These are phyloP conservation scores for Dendrocincla fuliginosa DNA, from an alignment of 2,797 vertebrate species.

Conservation along the genomic window DNA sequence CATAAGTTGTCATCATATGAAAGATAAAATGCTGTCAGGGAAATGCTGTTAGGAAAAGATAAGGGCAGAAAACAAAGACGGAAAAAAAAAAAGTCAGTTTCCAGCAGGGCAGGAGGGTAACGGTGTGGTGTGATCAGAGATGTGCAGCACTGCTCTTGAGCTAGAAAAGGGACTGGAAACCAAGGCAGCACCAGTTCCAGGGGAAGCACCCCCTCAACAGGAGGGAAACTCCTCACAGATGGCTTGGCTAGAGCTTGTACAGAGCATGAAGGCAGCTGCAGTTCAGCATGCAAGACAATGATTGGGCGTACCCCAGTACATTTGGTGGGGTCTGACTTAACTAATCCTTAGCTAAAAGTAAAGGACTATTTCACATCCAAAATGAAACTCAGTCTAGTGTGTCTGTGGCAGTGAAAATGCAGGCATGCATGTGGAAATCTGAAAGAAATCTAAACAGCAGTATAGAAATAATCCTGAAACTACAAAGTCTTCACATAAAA, in stretches of 20 bases:
- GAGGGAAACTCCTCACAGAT: background rate
- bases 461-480: background rate
- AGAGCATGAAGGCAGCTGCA: background rate
- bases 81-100: background rate
- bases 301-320: background rate
- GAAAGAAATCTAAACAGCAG: background rate
- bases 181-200: background rate
- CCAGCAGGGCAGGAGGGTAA: background rate
- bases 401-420: background rate
- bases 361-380: background rate
- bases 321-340: background rate
- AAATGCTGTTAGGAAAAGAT: background rate
- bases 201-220: background rate
- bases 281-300: background rate
- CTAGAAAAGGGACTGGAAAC: background rate
- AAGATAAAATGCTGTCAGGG: background rate
- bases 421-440: background rate
- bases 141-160: rapidly evolving
- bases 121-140: background rate
- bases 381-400: background rate
- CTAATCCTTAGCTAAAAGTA: background rate
- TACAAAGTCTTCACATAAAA: background rate
- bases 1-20: background rate
- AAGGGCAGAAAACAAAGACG: background rate
- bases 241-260: background rate